These are phyloP conservation scores for Ophion obscuratus DNA, from an alignment of 2,888 invertebrate genomes.

Conservation along the genomic window DNA sequence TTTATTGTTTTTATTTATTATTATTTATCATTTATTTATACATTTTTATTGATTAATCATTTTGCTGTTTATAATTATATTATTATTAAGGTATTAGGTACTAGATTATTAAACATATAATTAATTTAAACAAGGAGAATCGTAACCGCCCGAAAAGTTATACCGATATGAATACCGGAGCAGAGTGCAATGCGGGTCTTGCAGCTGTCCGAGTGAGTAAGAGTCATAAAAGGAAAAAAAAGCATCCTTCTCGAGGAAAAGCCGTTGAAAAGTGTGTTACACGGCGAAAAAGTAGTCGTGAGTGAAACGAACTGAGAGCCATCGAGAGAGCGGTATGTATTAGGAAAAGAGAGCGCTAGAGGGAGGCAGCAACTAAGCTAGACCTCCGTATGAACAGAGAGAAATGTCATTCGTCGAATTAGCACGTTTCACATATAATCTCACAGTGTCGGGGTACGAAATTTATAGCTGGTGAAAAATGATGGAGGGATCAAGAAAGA, in stretches of 20 bases:
- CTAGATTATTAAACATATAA: background rate
- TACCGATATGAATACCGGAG: slow-evolving; percentile 25
- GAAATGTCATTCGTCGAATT: slow-evolving; percentile 60
- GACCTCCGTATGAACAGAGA: slow-evolving; percentile 40
- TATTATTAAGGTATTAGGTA: background rate
- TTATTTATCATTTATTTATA: slow-evolving; percentile 27
- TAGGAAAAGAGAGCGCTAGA: slow-evolving; percentile 9
- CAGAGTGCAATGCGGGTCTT: slow-evolving; percentile 4
- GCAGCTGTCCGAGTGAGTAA: background rate
- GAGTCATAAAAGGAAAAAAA: background rate
- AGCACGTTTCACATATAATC: slow-evolving; percentile 61
- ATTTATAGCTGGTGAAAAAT: slow-evolving; percentile 39
- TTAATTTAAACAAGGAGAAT: slow-evolving; percentile 30
- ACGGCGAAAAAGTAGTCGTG: slow-evolving; percentile 23
- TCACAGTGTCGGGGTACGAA: slow-evolving; percentile 17
- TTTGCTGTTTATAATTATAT: no score
- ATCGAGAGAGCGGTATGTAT: slow-evolving; percentile 20
- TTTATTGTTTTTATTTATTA: no score
- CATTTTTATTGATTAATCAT: background rate
- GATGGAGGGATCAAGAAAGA: slow-evolving; percentile 16
- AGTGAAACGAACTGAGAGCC: slow-evolving; percentile 35
- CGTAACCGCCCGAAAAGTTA: slow-evolving; percentile 43
- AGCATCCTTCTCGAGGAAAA: slow-evolving; percentile 31
- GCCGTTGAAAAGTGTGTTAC: slow-evolving; percentile 52
- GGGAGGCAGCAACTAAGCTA: slow-evolving; percentile 21